phyloP scores from a whole-genome alignment of 2,113 vertebrate species.

The Paradisaea rubra region DNA sequence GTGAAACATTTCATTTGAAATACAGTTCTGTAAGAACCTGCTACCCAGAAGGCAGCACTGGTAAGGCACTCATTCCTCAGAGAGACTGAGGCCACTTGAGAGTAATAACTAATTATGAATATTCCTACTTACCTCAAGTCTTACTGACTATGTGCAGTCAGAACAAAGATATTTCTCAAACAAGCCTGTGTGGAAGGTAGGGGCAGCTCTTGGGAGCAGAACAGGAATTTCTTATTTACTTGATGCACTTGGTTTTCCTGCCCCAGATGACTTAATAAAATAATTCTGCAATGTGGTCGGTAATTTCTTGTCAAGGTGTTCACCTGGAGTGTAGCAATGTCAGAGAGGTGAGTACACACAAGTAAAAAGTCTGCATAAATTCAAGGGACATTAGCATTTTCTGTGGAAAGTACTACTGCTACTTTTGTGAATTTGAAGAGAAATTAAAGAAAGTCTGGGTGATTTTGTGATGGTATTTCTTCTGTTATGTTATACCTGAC shows the following conservation, averaged over 20 bases:
- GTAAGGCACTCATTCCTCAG: not conserved
- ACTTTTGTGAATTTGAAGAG: not conserved
- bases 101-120: not conserved
- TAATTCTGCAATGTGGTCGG: not conserved
- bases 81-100: not conserved
- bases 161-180: not conserved
- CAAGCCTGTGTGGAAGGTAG: not conserved
- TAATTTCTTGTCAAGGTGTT: not conserved
- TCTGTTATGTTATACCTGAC: not conserved
- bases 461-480: not conserved
- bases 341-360: rapidly evolving
- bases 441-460: not conserved
- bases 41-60: not conserved
- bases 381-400: not conserved
- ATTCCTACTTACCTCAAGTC: not conserved
- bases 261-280: not conserved
- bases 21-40: not conserved
- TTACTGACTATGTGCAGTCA: not conserved
- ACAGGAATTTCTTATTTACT: not conserved
- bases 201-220: not conserved
- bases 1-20: not conserved
- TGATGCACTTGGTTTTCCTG: not conserved
- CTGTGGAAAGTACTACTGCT: not conserved
- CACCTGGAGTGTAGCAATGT: not conserved
- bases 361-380: not conserved